phyloP scores from a whole-genome alignment of 2,797 vertebrate species.

The Danio jaintianensis region DNA sequence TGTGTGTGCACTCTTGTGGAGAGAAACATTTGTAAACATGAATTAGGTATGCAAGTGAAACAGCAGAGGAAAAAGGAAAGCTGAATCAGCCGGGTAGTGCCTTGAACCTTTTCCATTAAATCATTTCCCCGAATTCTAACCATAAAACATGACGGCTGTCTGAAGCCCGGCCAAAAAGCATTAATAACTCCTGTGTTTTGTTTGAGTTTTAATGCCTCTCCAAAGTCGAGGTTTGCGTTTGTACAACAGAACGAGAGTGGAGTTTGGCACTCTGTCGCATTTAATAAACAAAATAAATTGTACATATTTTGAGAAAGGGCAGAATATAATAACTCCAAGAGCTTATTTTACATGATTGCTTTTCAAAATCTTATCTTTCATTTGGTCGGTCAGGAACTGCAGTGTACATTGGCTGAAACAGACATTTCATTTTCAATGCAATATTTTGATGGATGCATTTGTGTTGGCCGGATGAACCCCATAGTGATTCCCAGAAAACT shows the following conservation, averaged over 20 bases:
- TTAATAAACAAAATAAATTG: slow-evolving; percentile 38
- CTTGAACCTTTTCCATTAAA: slow-evolving; percentile 56
- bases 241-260: slow-evolving; percentile 20
- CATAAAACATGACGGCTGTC: slow-evolving; percentile 54
- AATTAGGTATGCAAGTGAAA: slow-evolving; percentile 46
- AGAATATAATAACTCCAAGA: neutral
- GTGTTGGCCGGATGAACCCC: neutral
- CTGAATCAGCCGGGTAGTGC: slow-evolving; percentile 40
- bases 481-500: neutral
- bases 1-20: neutral
- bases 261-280: slow-evolving; percentile 4
- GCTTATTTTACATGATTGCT: slow-evolving; percentile 16
- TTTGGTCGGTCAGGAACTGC: neutral
- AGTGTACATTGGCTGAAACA: neutral
- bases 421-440: neutral
- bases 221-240: slow-evolving; percentile 26
- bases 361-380: slow-evolving; percentile 18
- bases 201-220: slow-evolving; percentile 39
- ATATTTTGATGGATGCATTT: neutral
- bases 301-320: neutral
- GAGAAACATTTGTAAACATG: slow-evolving; percentile 44
- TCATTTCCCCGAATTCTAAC: slow-evolving; percentile 55
- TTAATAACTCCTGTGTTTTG: slow-evolving; percentile 48
- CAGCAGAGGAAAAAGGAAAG: slow-evolving; percentile 45
- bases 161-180: slow-evolving; percentile 43